Percentiles rank a stretch among this genome's conserved stretches.
Conservation (phyloP, 2,888 invertebrate genomes). For the Catocala fraxini region DNA sequence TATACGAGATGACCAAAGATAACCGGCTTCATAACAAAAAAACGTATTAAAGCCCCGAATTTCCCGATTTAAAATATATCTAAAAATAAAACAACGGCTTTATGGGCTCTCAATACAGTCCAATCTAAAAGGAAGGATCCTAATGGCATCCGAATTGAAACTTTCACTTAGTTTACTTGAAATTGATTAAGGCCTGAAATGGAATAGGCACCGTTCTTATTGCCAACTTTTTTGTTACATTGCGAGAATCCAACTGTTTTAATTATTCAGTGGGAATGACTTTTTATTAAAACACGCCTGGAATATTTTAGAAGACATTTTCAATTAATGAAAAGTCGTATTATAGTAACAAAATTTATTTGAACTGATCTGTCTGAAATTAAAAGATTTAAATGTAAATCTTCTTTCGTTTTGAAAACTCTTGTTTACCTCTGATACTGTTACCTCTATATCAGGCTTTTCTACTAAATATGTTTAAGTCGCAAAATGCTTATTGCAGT, state of each 20-base stretch:
- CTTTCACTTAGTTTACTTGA: constrained; percentile 72
- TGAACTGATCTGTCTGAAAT: not conserved
- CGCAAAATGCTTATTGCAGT: too few relatives aligned
- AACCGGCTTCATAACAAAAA: not conserved
- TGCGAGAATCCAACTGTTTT: constrained; percentile 20
- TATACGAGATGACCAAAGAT: too few relatives aligned
- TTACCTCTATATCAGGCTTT: too few relatives aligned
- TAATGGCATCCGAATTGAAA: constrained; percentile 71
- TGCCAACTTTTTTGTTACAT: constrained; percentile 36
- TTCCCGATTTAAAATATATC: constrained; percentile 12
- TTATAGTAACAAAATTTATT: not conserved
- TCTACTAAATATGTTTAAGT: too few relatives aligned
- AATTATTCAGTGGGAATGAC: constrained; percentile 21
- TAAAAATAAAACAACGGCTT: constrained; percentile 48
- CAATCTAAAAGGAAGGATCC: constrained; percentile 50
- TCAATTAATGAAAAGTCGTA: constrained; percentile 1
- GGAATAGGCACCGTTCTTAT: constrained; percentile 55
- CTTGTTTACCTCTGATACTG: too few relatives aligned
- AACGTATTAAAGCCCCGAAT: not conserved
- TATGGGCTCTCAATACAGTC: constrained; percentile 45
- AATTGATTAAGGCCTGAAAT: constrained; percentile 71
- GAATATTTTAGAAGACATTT: constrained; percentile 8
- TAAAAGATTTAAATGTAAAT: too few relatives aligned
- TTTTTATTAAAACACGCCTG: constrained; percentile 12
- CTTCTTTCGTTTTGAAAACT: too few relatives aligned